Conservation (phyloP, 2,797 vertebrate genomes). For the Sebastes melanostomus region DNA sequence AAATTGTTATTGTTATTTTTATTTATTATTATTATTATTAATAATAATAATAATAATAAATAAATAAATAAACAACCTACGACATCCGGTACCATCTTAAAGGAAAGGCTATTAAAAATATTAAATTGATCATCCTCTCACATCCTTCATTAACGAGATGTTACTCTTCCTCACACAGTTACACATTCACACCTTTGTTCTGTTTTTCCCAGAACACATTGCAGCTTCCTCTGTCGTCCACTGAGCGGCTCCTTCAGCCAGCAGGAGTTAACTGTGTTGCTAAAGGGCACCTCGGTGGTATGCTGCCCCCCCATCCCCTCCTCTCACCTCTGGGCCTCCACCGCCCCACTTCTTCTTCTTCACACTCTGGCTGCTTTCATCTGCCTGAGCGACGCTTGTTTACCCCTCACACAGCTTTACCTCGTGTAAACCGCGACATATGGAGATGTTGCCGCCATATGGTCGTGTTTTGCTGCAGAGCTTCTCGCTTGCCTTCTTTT, state of each 20-base stretch:
- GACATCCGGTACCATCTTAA: background rate
- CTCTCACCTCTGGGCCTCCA: constrained; percentile 43
- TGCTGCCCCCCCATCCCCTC: background rate
- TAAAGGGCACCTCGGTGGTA: constrained; percentile 4
- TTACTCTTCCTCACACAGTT: background rate
- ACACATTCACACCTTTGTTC: background rate
- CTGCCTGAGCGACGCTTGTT: constrained; percentile 48
- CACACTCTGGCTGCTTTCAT: constrained; percentile 37
- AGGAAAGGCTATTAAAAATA: background rate
- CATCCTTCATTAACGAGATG: background rate
- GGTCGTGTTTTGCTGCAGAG: constrained; percentile 55
- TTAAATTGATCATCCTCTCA: background rate
- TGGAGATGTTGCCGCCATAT: constrained; percentile 64
- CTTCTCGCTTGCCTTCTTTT: background rate
- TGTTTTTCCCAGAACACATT: background rate
- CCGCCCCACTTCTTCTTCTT: constrained; percentile 42
- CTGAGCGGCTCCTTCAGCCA: background rate
- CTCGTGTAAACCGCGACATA: constrained; percentile 51
- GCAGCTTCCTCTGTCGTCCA: background rate
- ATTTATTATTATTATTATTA: too few relatives aligned
- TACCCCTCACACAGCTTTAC: constrained; percentile 37
- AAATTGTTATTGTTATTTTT: background rate
- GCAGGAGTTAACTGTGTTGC: background rate
- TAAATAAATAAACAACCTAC: background rate
- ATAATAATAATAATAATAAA: background rate